phyloP scores from a whole-genome alignment of 2,888 invertebrate genomes.

The Cataglyphis rosenhaueri region DNA sequence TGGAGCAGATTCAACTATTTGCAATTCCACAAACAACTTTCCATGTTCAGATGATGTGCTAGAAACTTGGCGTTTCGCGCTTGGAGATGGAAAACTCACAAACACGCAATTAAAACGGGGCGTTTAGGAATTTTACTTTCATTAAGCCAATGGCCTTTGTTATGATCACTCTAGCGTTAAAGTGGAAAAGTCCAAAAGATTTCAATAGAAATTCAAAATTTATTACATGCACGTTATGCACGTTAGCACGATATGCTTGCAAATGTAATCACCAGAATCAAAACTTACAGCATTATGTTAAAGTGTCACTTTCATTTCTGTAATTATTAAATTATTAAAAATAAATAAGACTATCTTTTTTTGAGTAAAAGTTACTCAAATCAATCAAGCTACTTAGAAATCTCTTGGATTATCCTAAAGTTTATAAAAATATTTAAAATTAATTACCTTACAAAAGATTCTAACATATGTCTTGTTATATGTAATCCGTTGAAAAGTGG shows the following conservation, averaged over 20 bases:
- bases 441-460: background rate
- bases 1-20: background rate
- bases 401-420: background rate
- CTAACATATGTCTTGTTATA: background rate
- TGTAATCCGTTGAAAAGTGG: background rate
- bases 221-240: no score
- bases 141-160: slow-evolving; percentile 55
- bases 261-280: background rate
- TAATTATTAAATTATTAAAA: background rate
- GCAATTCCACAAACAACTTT: slow-evolving; percentile 43
- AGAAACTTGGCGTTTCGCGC: slow-evolving; percentile 27
- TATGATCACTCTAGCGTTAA: slow-evolving; percentile 19
- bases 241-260: background rate
- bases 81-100: slow-evolving; percentile 17
- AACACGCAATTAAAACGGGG: slow-evolving; percentile 54
- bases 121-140: slow-evolving; percentile 68
- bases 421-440: background rate
- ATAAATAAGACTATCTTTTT: background rate
- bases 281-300: background rate
- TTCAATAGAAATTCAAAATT: slow-evolving; percentile 14
- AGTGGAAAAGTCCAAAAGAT: background rate
- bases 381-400: background rate
- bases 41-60: slow-evolving; percentile 31
- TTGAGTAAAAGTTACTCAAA: background rate
- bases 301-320: slow-evolving; percentile 1